Conservation (phyloP, 1,140 invertebrate genomes). For the Danaus melanippus region DNA sequence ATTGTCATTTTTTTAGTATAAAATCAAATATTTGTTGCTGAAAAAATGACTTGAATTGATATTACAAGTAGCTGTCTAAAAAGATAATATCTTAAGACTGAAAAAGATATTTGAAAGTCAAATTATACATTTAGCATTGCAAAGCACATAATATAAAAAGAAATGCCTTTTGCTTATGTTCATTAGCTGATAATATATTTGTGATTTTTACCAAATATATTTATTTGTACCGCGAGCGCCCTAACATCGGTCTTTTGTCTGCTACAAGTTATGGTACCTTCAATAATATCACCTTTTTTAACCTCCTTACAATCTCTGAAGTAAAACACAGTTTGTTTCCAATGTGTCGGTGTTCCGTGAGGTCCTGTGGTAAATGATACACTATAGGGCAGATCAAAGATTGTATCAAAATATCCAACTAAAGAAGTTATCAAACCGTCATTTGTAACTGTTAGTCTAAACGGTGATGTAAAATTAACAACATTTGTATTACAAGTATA, state of each 20-base stretch:
- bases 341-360: slow-evolving; percentile 86
- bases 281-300: slow-evolving; percentile 81
- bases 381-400: slow-evolving; percentile 82
- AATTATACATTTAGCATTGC: slow-evolving; percentile 12
- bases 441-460: slow-evolving; percentile 79
- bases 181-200: slow-evolving; percentile 64
- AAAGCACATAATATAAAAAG: background rate
- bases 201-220: slow-evolving; percentile 64
- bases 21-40: no score
- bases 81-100: no score
- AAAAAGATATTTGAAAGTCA: slow-evolving; percentile 13
- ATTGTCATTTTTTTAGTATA: no score
- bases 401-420: slow-evolving; percentile 94
- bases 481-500: slow-evolving; percentile 86
- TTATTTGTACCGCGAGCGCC: slow-evolving; percentile 55
- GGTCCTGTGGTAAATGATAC: slow-evolving; percentile 84
- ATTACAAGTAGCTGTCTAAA: no score
- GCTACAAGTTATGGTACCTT: slow-evolving; percentile 76
- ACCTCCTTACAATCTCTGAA: slow-evolving; percentile 82
- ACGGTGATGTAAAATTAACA: slow-evolving; percentile 85
- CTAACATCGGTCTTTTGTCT: slow-evolving; percentile 61
- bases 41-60: no score
- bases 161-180: background rate
- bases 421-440: slow-evolving; percentile 88
- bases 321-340: slow-evolving; percentile 97